Base-by-base conservation (phyloP, 2,113 vertebrate species). In the Daboia siamensis region DNA sequence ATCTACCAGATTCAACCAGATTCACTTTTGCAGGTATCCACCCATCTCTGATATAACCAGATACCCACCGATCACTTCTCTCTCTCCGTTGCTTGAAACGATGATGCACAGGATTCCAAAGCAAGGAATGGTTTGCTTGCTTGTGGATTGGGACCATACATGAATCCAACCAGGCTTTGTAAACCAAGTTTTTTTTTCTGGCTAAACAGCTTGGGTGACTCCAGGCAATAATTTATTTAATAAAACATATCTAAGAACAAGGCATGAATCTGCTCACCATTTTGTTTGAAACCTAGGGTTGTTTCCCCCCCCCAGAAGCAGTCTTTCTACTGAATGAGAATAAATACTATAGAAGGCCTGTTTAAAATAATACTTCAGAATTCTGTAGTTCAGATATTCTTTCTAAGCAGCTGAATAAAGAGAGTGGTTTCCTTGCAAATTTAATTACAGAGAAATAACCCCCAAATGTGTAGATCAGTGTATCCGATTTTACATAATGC, bases 371-470 rank as follows among this genome's bases (percentile, higher is more conserved):
- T 92, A 46, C 9, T 48, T 39, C 26, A 59, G 33, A 4, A 46
- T 89, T 59, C n/a, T 89, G 8, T 61, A 2, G 1, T 80, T 80
- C 17, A 90, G 56, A 57, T 29, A 20, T 61, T 33, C 23, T 90
- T 61, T 85, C n/a, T 51, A 21, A 86, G 44, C 11, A 74, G 12
- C 52, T 52, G 55, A 86, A 51, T 48, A 92, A 92, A 57, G 21
- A 9, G 26, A 86, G 17, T 54, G 21, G 74, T 5, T 85, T 89
- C 54, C 55, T 26, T 61, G 13, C 46, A 39, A 52, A 95, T 8
- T 44, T 93, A 90, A 89, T 15, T 91, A 91, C 59, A 93, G 69
- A 86, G 61, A 93, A 95, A 84, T 80, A 96, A 74, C 48, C 33
- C 33, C 33, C 1, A 91, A 87, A 87, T 94, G 54, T 21, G 64